Conservation (phyloP, 2,888 invertebrate species). For the Azorinus chamasolen region DNA sequence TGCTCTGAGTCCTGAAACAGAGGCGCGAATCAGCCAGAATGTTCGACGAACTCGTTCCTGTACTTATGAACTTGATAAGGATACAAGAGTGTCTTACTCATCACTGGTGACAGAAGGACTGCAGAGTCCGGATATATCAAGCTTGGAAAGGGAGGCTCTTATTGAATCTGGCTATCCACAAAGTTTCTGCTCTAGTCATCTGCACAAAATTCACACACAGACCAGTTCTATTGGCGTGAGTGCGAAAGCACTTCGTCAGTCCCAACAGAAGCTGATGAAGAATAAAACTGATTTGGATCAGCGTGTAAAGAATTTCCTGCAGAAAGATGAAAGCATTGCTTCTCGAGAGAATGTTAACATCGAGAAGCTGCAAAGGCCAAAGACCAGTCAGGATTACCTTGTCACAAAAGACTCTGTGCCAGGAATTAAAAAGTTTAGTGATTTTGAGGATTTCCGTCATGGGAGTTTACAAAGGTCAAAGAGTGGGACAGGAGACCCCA, state of each 20-base stretch:
- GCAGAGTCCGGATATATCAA: conserved; percentile 72
- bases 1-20: conserved; percentile 38
- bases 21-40: conserved; percentile 18
- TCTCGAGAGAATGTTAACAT: too few relatives aligned
- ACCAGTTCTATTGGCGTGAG: conserved; percentile 71
- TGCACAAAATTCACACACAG: conserved; percentile 53
- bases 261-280: conserved; percentile 70
- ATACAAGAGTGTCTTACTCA: conserved; percentile 6
- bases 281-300: conserved; percentile 71
- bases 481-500: conserved; percentile 8
- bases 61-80: conserved; percentile 56
- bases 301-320: conserved; percentile 66
- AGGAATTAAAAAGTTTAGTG: too few relatives aligned
- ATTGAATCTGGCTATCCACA: conserved; percentile 67
- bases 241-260: conserved; percentile 64
- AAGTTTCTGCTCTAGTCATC: conserved; percentile 43
- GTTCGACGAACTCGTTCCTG: conserved; percentile 65
- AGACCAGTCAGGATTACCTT: too few relatives aligned
- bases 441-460: too few relatives aligned
- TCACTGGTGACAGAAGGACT: conserved; percentile 30
- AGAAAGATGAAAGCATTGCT: conserved; percentile 21
- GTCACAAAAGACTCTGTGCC: too few relatives aligned
- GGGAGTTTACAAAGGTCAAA: neutral
- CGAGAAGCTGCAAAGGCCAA: too few relatives aligned
- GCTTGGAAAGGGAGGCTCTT: conserved; percentile 79